Evolutionary conservation across 1,140 invertebrate genomes (phyloP), one percentile per base, ranked within the genome.

Genomic region (Drosophila equinoxialis): DNA sequence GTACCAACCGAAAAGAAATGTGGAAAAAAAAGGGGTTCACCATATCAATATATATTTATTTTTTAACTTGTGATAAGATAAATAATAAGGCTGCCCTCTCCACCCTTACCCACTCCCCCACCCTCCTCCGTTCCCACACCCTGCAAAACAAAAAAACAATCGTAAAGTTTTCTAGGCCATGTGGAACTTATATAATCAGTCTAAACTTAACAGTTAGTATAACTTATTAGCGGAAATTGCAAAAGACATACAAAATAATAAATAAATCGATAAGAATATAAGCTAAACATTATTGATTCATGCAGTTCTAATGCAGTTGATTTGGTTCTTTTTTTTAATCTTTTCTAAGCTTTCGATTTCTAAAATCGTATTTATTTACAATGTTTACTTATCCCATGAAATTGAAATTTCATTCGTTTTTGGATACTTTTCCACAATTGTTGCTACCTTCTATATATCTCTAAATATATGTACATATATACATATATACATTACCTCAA

Each of bases 311-410:
- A 30, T 30, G 30, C 30, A 30, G 30, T 30, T 30, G 30, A 30
- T 6, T 30, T 30, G 30, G 30, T 30, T 30, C 5, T 30, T 6
- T 30, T 30, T 30, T 6, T 30, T 30, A 30, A 30, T 30, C 30
- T 30, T 30, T 30, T 30, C 6, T 30, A 30, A 30, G 30, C 30
- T 30, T 30, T 30, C 30, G 30, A 30, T 30, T 30, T 30, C 30
- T 30, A 5, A 30, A 30, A 30, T 30, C 30, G 30, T 30, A 6
- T 30, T 30, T 30, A 37, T 11, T 37, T 37, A 79, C 68, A 79
- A 76, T 90, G 78, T 89, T 89, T 89, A 78, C 74, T 89, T 89
- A 89, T 89, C 84, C 85, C 84, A 89, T 75, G 84, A 45, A 67
- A 51, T 77, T 37, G 33, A 70, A 60, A 58, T 60, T 61, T 13